A percentile compares a stretch with the other conserved stretches of the same genome.
Conservation (phyloP, 2,888 invertebrate species). For the Embidobia sp. region DNA sequence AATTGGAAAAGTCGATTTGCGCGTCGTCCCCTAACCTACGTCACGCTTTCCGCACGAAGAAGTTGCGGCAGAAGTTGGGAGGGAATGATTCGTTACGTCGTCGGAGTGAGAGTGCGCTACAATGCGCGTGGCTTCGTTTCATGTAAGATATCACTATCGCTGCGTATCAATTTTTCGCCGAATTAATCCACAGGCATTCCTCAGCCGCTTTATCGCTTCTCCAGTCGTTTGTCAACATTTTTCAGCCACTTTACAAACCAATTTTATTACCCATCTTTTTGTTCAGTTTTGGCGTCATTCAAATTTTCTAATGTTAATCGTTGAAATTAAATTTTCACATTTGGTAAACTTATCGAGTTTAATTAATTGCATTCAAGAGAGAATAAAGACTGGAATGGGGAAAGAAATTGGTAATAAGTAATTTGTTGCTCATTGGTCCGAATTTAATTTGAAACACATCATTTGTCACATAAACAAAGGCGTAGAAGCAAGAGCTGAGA, state of each 20-base stretch:
- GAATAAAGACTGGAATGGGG: too few relatives aligned
- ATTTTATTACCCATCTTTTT: too few relatives aligned
- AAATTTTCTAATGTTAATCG: too few relatives aligned
- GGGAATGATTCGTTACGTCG: constrained; percentile 43
- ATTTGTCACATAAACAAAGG: too few relatives aligned
- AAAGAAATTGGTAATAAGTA: too few relatives aligned
- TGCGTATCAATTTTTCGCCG: constrained; percentile 8
- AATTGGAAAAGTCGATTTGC: constrained; percentile 57
- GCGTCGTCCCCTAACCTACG: constrained; percentile 59
- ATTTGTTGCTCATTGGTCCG: too few relatives aligned
- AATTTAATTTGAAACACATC: too few relatives aligned
- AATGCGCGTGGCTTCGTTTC: constrained; percentile 30
- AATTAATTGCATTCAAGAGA: too few relatives aligned
- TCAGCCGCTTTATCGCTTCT: not conserved
- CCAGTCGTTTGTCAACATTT: not conserved
- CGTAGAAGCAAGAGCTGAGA: too few relatives aligned
- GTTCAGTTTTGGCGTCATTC: too few relatives aligned
- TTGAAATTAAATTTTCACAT: too few relatives aligned
- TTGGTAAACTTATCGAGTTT: too few relatives aligned
- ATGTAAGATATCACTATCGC: constrained; percentile 17
- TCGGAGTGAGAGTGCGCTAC: constrained; percentile 37
- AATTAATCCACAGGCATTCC: constrained; percentile 18
- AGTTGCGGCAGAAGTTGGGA: constrained; percentile 36
- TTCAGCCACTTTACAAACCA: not conserved
- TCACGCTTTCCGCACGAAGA: constrained; percentile 57